Base-by-base conservation (phyloP, 1,140 invertebrate species). In the Mizuhopecten yessoensis region DNA sequence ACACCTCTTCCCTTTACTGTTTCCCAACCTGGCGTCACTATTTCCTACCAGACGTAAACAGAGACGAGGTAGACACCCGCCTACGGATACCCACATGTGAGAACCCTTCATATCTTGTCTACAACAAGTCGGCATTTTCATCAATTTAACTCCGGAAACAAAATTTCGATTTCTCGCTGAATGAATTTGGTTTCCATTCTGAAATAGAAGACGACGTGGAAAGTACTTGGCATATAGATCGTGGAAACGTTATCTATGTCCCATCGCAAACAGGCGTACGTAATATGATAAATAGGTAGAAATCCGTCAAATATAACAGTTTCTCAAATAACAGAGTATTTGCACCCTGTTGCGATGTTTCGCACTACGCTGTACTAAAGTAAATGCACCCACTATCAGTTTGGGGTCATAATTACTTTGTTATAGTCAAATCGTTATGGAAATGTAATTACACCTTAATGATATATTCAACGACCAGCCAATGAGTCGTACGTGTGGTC, bases 111-210 rank as follows among this genome's bases (percentile, higher is more conserved):
- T 75, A 75, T 75, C 57, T 75, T n/a, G 5, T 75, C 57, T 75
- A 75, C 29, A 23, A 75, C n/a, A 75, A 29, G 57, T 29, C 23
- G 57, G 29, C 23, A 75, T 75, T 75, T 75, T 75, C 29, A 75
- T 75, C 57, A 23, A n/a, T 75, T 75, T 75, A 75, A 75, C 57
- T 75, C 57, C 57, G 1, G 57, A 75, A 75, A 75, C 29, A 75
- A 75, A 75, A 75, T 75, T 75, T 75, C 57, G 23, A 75, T 75
- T 75, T 75, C 57, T 75, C 5, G 57, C n/a, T 75, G 57, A 75
- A 75, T 75, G n/a, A 75, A n/a, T 17, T 75, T 75, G 57, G 57
- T 75, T 75, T 75, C 57, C n/a, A 75, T 29, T 75, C 57, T 75
- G 57, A 75, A 75, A 75, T 29, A n/a, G n/a, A 45, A 75, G 5